Conservation (phyloP, 2,797 vertebrate species). For the Choloepus didactylus region DNA sequence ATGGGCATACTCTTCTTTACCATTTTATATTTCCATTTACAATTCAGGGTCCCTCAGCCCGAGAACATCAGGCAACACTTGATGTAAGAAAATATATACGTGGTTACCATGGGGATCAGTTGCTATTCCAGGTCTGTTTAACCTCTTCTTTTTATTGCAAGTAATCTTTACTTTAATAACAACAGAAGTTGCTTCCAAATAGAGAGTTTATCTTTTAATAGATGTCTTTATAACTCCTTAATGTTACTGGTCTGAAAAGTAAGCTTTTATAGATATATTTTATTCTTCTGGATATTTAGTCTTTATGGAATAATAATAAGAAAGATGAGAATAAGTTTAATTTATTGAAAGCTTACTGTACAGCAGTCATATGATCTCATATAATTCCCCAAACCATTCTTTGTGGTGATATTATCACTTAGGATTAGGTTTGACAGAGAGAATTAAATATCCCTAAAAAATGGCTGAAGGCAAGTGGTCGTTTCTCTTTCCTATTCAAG, state of each 20-base stretch:
- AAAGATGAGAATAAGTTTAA: not conserved
- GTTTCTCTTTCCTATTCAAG: constrained; percentile 27
- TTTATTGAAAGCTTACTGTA: not conserved
- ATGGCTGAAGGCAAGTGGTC: not conserved
- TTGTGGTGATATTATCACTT: not conserved
- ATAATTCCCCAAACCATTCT: constrained; percentile 22
- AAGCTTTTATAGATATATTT: constrained; percentile 43
- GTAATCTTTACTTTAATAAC: constrained; percentile 63
- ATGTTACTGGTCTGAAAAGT: not conserved
- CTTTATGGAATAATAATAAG: not conserved
- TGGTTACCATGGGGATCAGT: constrained; percentile 59
- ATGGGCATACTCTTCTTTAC: constrained; percentile 18
- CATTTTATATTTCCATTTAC: constrained; percentile 59
- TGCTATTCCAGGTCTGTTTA: constrained; percentile 63
- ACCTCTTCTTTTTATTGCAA: constrained; percentile 68
- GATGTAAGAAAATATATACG: constrained; percentile 29
- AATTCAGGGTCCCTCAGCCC: constrained; percentile 54
- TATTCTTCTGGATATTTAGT: constrained; percentile 17
- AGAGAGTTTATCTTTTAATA: constrained; percentile 27
- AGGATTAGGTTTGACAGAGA: not conserved
- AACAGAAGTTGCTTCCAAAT: constrained; percentile 44
- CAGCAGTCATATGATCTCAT: not conserved
- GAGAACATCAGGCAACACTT: constrained; percentile 43
- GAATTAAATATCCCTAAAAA: not conserved
- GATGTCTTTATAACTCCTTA: constrained; percentile 41